phyloP scores from a whole-genome alignment of 2,797 vertebrate genomes.

The Coregonus sp. region DNA sequence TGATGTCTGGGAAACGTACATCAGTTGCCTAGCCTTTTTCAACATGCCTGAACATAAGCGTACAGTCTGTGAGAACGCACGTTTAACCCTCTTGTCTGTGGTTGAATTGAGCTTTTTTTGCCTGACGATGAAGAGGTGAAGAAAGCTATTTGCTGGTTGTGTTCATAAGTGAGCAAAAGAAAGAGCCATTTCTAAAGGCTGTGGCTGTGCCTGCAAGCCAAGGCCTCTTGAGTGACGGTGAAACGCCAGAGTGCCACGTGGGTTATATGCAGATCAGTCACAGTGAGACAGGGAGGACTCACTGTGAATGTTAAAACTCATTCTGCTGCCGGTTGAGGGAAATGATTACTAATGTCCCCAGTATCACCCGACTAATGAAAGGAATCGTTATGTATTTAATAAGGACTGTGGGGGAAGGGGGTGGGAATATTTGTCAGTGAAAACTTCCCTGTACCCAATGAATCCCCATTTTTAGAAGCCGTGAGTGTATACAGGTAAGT shows the following conservation, averaged over 20 bases:
- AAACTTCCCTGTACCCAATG: neutral
- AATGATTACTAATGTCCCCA: conserved; percentile 29
- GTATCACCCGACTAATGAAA: conserved; percentile 35
- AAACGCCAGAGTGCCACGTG: conserved; percentile 43
- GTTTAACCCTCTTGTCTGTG: neutral
- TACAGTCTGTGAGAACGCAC: neutral
- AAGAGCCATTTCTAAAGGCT: neutral
- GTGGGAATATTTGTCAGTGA: conserved; percentile 39
- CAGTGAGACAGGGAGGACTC: conserved; percentile 54
- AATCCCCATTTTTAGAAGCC: neutral
- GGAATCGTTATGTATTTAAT: conserved; percentile 27
- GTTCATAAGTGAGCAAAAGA: neutral
- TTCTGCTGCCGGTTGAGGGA: conserved; percentile 25
- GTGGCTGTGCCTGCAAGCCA: conserved; percentile 26
- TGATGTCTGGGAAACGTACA: neutral
- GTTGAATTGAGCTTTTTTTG: neutral
- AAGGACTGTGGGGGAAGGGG: conserved; percentile 27
- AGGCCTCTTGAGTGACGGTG: conserved; percentile 39
- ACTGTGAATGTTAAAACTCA: conserved; percentile 57
- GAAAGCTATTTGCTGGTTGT: neutral
- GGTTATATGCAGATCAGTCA: conserved; percentile 66
- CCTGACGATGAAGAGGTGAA: neutral
- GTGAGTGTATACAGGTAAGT: neutral
- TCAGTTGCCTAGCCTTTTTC: neutral
- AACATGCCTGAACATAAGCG: neutral